Conservation (phyloP, 92 coral and sea anemone genomes). For the Paramuricea clavata region DNA sequence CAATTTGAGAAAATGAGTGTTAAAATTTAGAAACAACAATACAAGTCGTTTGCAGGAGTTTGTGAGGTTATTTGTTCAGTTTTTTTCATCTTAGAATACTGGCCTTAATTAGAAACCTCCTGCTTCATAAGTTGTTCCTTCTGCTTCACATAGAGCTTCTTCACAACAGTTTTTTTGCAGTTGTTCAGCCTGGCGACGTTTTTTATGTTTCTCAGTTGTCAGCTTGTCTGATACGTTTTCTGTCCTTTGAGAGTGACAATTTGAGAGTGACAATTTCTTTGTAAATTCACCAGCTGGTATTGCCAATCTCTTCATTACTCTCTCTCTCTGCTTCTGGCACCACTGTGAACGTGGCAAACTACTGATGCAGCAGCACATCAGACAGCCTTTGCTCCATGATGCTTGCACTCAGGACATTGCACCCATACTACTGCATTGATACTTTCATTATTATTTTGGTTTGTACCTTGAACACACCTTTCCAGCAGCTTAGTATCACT, state of each 20-base stretch:
- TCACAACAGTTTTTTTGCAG: slow-evolving; percentile 34
- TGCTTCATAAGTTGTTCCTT: too few relatives aligned
- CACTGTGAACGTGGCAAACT: slow-evolving; percentile 59
- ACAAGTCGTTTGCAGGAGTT: too few relatives aligned
- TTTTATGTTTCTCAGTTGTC: slow-evolving; percentile 45
- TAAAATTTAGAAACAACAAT: too few relatives aligned
- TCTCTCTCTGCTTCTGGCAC: slow-evolving; percentile 58
- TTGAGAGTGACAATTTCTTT: slow-evolving; percentile 25
- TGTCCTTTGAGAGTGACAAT: too few relatives aligned
- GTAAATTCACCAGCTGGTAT: slow-evolving; percentile 60
- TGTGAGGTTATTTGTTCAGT: too few relatives aligned
- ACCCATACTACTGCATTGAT: slow-evolving; percentile 53
- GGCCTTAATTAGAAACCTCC: too few relatives aligned
- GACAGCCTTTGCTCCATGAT: slow-evolving; percentile 51
- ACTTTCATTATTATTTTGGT: slow-evolving; percentile 44
- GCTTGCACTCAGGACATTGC: slow-evolving; percentile 22
- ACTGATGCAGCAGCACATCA: slow-evolving; percentile 61
- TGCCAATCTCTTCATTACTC: slow-evolving; percentile 53
- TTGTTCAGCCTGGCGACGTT: slow-evolving; percentile 37
- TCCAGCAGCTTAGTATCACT: slow-evolving; percentile 53
- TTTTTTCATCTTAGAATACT: too few relatives aligned
- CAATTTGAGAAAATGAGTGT: too few relatives aligned
- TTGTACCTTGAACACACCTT: slow-evolving; percentile 54
- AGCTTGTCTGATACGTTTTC: slow-evolving; percentile 49
- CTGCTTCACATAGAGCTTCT: slow-evolving; percentile 51